These are phyloP conservation scores for Mechanitis mazaeus DNA, from an alignment of 2,888 invertebrate species.

Conservation along the genomic window DNA sequence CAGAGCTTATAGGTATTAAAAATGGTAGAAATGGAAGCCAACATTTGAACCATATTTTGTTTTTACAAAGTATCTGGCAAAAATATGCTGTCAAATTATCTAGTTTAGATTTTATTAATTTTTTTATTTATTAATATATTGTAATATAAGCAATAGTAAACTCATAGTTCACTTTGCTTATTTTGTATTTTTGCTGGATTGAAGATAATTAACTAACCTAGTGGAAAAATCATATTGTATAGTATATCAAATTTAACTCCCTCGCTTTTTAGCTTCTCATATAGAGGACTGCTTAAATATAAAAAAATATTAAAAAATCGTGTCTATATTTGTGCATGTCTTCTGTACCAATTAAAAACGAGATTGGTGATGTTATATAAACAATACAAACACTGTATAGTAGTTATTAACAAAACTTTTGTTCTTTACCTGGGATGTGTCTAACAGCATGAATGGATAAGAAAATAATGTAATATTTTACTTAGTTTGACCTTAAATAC, in stretches of 20 bases:
- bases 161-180: not conserved
- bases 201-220: not conserved
- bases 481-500: too few relatives aligned
- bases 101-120: not conserved
- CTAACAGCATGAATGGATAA: too few relatives aligned
- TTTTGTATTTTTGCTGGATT: conserved; percentile 1
- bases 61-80: not conserved
- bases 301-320: not conserved
- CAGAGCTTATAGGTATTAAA: too few relatives aligned
- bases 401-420: not conserved
- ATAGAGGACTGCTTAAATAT: conserved; percentile 26
- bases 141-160: too few relatives aligned
- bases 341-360: conserved; percentile 20
- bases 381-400: not conserved
- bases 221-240: not conserved
- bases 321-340: conserved; percentile 26
- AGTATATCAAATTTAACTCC: conserved; percentile 9
- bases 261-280: conserved; percentile 54
- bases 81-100: not conserved
- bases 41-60: not conserved
- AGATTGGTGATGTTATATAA: conserved; percentile 23
- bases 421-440: not conserved
- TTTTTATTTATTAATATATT: not conserved
- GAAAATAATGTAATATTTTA: too few relatives aligned
- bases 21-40: too few relatives aligned